Evolutionary conservation across 2,888 invertebrate genomes (phyloP), one percentile per base, ranked within the genome.

Genomic region (Pyrrhia umbra): DNA sequence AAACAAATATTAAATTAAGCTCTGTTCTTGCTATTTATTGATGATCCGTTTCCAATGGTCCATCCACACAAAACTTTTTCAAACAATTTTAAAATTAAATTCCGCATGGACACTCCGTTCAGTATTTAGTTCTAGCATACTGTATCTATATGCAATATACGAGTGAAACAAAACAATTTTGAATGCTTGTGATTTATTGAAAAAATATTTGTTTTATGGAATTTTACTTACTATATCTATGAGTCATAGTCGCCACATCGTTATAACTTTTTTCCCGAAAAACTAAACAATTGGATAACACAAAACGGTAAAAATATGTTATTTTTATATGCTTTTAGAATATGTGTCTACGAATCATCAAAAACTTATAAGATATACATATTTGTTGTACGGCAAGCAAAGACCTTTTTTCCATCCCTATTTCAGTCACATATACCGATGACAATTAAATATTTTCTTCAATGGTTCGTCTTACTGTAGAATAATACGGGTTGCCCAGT

Each of bases 361-460:
- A n/a, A n/a, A n/a, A n/a, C n/a, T n/a, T n/a, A n/a, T n/a, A n/a
- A n/a, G n/a, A n/a, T n/a, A n/a, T n/a, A n/a, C n/a, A n/a, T n/a
- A n/a, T n/a, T n/a, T n/a, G n/a, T n/a, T n/a, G n/a, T n/a, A n/a
- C n/a, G n/a, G n/a, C n/a, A n/a, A n/a, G n/a, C n/a, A n/a, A n/a
- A n/a, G 49, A 57, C 70, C 71, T 71, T 64, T 65, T 60, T 59
- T 64, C 37, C 27, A 65, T 56, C 52, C 71, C 43, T 40, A 59
- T 52, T 59, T 64, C 51, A 25, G 46, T n/a, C n/a, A n/a, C 40
- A 64, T 70, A 64, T 46, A 21, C 47, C 23, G 27, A 39, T 34
- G 55, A 51, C 56, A 71, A 70, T 70, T 70, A 70, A n/a, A n/a
- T n/a, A n/a, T 60, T 70, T 64, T n/a, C 59, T 70, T 70, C 46